These are phyloP conservation scores for Leptopilina myrica DNA, from an alignment of 2,888 invertebrate species.

Conservation along the genomic window DNA sequence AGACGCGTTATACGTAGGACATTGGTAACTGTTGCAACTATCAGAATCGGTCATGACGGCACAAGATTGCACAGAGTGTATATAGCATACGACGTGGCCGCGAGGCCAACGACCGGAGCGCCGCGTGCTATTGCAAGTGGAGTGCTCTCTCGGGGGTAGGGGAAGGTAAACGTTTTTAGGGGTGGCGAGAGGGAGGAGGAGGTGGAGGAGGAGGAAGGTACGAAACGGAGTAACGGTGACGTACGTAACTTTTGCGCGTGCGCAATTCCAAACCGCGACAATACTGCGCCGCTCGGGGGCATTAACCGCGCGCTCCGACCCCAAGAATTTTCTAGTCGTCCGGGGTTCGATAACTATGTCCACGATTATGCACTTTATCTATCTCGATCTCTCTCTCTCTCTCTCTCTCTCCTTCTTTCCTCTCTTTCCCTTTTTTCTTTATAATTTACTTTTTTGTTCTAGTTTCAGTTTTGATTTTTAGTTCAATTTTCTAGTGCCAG, in stretches of 20 bases:
- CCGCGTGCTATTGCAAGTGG: conserved; percentile 67
- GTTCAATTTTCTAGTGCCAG: too few species aligned
- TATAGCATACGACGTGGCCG: conserved; percentile 62
- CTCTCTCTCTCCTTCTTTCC: not conserved
- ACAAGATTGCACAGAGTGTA: conserved; percentile 63
- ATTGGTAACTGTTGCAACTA: conserved; percentile 46
- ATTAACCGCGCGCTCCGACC: conserved; percentile 73
- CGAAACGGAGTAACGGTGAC: conserved; percentile 76
- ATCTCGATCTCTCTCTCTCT: not conserved
- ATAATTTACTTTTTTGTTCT: too few species aligned
- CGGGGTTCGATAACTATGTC: conserved; percentile 60
- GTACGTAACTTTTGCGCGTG: conserved; percentile 71
- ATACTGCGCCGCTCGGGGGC: conserved; percentile 69
- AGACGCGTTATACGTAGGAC: conserved; percentile 43
- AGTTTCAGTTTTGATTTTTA: too few species aligned
- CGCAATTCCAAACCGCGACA: conserved; percentile 60
- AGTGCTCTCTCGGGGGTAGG: conserved; percentile 53
- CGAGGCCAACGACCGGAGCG: conserved; percentile 75
- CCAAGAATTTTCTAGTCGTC: conserved; percentile 67
- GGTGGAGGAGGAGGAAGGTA: conserved; percentile 57
- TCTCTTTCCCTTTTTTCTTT: not conserved
- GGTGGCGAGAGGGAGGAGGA: conserved; percentile 59
- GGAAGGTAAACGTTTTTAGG: conserved; percentile 56
- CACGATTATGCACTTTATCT: conserved; percentile 15
- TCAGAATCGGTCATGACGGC: conserved; percentile 59